These are phyloP conservation scores for Mechanitis messenoides DNA, from an alignment of 2,888 invertebrate genomes.

Conservation along the genomic window DNA sequence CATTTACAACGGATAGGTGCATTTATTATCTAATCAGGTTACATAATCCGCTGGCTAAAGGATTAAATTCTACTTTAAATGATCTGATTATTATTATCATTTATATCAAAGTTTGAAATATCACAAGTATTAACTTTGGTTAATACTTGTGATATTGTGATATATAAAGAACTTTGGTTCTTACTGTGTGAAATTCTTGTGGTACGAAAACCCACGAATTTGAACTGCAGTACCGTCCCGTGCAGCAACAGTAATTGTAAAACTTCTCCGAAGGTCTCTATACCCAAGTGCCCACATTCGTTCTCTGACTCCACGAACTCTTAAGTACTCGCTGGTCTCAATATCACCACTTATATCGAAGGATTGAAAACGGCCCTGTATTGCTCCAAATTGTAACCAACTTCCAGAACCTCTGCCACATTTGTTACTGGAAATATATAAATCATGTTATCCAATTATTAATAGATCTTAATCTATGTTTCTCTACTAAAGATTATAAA, in stretches of 20 bases:
- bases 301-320: constrained; percentile 71
- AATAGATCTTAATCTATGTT: no score
- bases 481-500: no score
- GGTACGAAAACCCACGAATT: constrained; percentile 71
- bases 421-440: constrained; percentile 45
- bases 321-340: constrained; percentile 53
- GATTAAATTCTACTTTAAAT: no score
- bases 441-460: background rate
- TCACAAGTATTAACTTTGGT: no score
- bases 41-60: background rate
- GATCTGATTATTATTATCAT: no score
- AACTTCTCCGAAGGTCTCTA: constrained; percentile 44
- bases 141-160: no score
- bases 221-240: constrained; percentile 77
- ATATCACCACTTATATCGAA: constrained; percentile 54
- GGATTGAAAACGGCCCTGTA: constrained; percentile 75
- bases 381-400: constrained; percentile 79
- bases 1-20: background rate
- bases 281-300: constrained; percentile 58
- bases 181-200: constrained; percentile 75
- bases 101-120: no score
- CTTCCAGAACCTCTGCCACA: constrained; percentile 54
- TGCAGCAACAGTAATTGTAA: constrained; percentile 56
- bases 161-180: no score
- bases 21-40: background rate